Evolutionary conservation across 2,888 invertebrate genomes (phyloP), one percentile per base, ranked within the genome.

Genomic region (Tinea semifulvella): DNA sequence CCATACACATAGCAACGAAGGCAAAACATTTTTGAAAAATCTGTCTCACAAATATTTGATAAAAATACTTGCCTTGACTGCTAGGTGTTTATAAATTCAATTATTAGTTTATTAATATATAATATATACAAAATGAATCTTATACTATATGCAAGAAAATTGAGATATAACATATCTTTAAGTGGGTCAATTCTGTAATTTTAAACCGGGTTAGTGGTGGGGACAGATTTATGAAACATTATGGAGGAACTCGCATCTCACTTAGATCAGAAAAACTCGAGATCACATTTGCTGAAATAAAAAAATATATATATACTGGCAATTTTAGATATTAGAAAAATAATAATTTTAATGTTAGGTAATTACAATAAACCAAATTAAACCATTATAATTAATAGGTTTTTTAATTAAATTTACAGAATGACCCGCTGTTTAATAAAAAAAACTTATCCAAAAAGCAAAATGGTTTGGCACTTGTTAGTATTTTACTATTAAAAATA

Each of bases 1-100:
- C 64, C 68, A 61, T 53, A 56, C 48, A 67, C 79, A 68, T 79
- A 80, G 77, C 79, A 76, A 69, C 61, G 53, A 52, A 74, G 75
- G 79, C 79, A 80, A 79, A 64, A 58, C 38, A 14, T 43, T 11
- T 19, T 28, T 2, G 28, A 22, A 22, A 22, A 22, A 8, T 22
- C 6, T 8, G 8, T 22, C 8, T 22, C 8, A 22, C 5, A 22
- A 22, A 22, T 7, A 8, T 22, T 22, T 22, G 25, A 8, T 11
- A 14, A 36, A 36, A 36, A 36, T 13, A 54, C 67, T 76, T 79
- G 77, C 77, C 77, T 67, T 56, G 47, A 53, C 60, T 67, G 77
- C 76, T 77, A 79, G 74, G 76, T 65, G 55, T 61, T 47, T 47
- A 52, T 49, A 49, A 52, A 31, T 31, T 31, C 31, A 13, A 31